Evolutionary conservation across 1,140 invertebrate genomes (phyloP), one percentile per base, ranked within the genome.

Genomic region (Zophobas atratus): DNA sequence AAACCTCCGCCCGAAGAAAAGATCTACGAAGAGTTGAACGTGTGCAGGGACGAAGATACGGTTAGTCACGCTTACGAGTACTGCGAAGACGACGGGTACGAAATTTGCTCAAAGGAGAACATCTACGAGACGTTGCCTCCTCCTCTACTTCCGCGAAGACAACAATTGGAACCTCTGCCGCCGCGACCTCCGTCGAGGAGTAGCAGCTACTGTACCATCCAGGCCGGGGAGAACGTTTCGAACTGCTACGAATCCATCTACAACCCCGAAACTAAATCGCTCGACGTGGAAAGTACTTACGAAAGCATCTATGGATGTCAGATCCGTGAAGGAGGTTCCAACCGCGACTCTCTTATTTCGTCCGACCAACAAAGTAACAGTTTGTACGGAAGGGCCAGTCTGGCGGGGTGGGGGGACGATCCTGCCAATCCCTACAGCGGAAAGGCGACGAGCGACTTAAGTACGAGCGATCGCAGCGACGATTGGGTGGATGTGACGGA

Each of bases 401-500:
- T 82, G 38, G 86, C 90, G 60, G 86, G 89, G 6, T 90, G 88
- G 84, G 87, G 87, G 49, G 87, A 87, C 1, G 88, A 89, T 56
- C 88, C 87, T 76, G 84, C 86, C 48, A 86, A 87, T 36, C 87
- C 88, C 70, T 88, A 88, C 82, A 87, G 84, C 86, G 46, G 82
- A 57, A 82, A 86, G 82, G 34, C 82, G 81, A 79, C 82, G 57
- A 86, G 86, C 79, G 87, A 87, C 38, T 86, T 88, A 1, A 89
- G 88, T 79, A 88, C 88, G 41, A 86, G 88, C 56, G 90, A 91
- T 77, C 88, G 89, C 41, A 92, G 91, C 81, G 91, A 92, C 75
- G 91, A 92, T 77, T 92, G 91, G 91, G 89, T 91, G 57, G 91
- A 92, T 79, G 87, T 92, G 2, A 91, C 90, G 33, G 91, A 92